Conservation (phyloP, 2,888 invertebrate genomes). For the Caenorhabditis drosophilae region DNA sequence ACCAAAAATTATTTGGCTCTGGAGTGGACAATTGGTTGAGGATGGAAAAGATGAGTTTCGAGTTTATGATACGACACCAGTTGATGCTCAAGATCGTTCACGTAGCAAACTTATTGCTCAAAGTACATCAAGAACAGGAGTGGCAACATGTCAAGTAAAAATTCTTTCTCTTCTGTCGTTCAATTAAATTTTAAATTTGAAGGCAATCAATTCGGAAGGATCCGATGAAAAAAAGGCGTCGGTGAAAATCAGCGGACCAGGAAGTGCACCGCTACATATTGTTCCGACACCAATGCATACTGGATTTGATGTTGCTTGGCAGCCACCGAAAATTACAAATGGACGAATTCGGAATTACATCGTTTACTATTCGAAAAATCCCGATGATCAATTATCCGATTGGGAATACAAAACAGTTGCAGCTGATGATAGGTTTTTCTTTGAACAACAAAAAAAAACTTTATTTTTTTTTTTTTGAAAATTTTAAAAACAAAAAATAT, state of each 20-base stretch:
- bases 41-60: slow-evolving; percentile 68
- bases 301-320: slow-evolving; percentile 66
- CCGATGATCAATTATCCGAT: slow-evolving; percentile 59
- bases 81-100: slow-evolving; percentile 56
- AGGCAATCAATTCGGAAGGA: slow-evolving; percentile 56
- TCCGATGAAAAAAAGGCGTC: slow-evolving; percentile 60
- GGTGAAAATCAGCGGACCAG: slow-evolving; percentile 65
- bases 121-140: slow-evolving; percentile 62
- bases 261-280: slow-evolving; percentile 57
- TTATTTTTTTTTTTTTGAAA: too few relatives aligned
- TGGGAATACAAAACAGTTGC: slow-evolving; percentile 60
- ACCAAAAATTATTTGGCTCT: slow-evolving; percentile 67
- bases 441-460: neutral
- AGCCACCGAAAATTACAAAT: slow-evolving; percentile 62
- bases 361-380: slow-evolving; percentile 66
- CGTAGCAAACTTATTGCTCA: slow-evolving; percentile 62
- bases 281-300: slow-evolving; percentile 60
- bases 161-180: too few relatives aligned
- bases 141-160: slow-evolving; percentile 59
- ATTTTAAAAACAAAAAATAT: neutral
- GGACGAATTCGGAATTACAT: slow-evolving; percentile 63
- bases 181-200: too few relatives aligned
- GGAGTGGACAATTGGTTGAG: slow-evolving; percentile 61
- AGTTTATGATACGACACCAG: slow-evolving; percentile 61
- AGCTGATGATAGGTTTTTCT: slow-evolving; percentile 37